Conservation (phyloP, 2,797 vertebrate species). For the Anguilla obscura region DNA sequence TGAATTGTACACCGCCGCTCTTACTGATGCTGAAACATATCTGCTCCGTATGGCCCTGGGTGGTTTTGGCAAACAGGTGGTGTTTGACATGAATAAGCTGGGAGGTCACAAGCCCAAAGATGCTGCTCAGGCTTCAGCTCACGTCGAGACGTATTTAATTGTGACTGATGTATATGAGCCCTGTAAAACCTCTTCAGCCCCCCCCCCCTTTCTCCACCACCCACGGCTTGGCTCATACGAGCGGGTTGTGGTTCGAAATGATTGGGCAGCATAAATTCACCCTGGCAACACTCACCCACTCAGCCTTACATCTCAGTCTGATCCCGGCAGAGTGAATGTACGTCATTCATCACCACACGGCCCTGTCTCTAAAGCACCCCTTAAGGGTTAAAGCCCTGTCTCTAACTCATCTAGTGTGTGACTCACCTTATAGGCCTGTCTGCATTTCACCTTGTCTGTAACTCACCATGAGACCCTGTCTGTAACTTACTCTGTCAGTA, state of each 20-base stretch:
- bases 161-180: constrained; percentile 15
- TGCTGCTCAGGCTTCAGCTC: not conserved
- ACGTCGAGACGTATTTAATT: constrained; percentile 3
- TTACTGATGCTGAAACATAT: not conserved
- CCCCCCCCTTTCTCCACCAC: constrained; percentile 6
- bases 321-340: constrained; percentile 14
- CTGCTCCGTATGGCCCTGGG: not conserved
- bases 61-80: not conserved
- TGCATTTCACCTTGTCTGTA: not conserved
- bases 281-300: not conserved
- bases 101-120: not conserved
- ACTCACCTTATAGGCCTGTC: not conserved
- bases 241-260: constrained; percentile 14
- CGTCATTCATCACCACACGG: not conserved
- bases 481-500: not conserved
- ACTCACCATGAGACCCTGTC: not conserved
- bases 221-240: constrained; percentile 27
- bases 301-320: not conserved
- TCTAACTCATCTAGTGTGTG: not conserved
- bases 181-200: not conserved
- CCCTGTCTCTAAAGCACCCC: not conserved
- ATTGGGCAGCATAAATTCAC: not conserved
- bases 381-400: not conserved
- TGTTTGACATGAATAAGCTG: not conserved
- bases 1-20: not conserved